Conservation (phyloP, 1,140 invertebrate genomes). For the Lucilia cuprina region DNA sequence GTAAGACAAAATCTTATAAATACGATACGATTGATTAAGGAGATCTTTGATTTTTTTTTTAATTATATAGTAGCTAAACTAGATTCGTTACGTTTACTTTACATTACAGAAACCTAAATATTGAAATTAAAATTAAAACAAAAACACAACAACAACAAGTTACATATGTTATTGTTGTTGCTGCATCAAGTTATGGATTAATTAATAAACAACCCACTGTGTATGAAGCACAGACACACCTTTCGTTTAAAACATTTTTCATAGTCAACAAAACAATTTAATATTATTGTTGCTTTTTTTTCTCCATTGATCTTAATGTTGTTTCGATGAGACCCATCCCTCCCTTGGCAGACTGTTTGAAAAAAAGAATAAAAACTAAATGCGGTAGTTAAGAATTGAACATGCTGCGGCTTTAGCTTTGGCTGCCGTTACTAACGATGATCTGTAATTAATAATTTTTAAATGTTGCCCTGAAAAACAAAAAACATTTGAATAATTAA, state of each 20-base stretch:
- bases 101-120: not conserved
- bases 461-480: no score
- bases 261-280: not conserved
- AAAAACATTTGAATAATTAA: not conserved
- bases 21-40: not conserved
- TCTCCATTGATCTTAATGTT: not conserved
- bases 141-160: not conserved
- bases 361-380: not conserved
- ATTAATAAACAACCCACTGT: constrained; percentile 26
- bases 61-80: constrained; percentile 29
- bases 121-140: not conserved
- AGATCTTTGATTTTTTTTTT: not conserved
- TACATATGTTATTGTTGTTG: not conserved
- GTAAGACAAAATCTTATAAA: no score
- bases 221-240: constrained; percentile 15
- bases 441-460: not conserved
- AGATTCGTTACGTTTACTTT: constrained; percentile 22
- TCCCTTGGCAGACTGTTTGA: not conserved
- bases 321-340: not conserved
- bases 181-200: constrained; percentile 16
- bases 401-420: not conserved
- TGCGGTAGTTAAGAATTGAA: not conserved
- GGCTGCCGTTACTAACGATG: not conserved
- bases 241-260: constrained; percentile 27
- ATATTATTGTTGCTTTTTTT: not conserved